These are phyloP conservation scores for Empis stercorea DNA, from an alignment of 2,888 invertebrate genomes.

Conservation along the genomic window DNA sequence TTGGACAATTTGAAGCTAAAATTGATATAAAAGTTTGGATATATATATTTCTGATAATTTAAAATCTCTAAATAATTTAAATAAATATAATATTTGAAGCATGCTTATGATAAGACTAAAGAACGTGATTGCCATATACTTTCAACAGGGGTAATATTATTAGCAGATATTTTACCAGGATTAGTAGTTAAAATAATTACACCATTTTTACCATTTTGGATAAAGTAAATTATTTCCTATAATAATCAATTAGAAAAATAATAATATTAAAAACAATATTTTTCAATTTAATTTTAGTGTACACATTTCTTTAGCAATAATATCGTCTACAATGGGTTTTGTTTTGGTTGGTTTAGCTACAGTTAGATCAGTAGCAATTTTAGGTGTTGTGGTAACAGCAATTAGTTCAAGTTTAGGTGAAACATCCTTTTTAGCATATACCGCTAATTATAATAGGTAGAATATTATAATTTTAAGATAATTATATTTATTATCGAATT, in stretches of 20 bases:
- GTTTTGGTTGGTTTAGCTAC: constrained; percentile 52
- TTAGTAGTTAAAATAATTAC: constrained; percentile 55
- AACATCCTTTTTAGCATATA: constrained; percentile 60
- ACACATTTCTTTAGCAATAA: constrained; percentile 44
- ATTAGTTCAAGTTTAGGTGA: constrained; percentile 68
- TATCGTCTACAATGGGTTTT: constrained; percentile 48
- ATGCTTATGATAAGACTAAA: no score
- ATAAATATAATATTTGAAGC: no score
- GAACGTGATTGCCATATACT: constrained; percentile 45
- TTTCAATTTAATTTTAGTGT: constrained; percentile 33
- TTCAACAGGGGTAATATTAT: constrained; percentile 61
- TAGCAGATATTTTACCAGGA: constrained; percentile 68
- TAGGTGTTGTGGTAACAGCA: constrained; percentile 61
- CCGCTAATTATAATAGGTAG: constrained; percentile 55
- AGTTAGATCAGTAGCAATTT: constrained; percentile 46
- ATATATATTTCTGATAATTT: neutral
- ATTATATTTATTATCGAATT: no score
- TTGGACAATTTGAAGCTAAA: constrained; percentile 29
- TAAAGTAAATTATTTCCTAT: constrained; percentile 57
- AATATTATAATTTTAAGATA: constrained; percentile 15
- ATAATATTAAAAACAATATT: no score
- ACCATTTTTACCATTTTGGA: constrained; percentile 55
- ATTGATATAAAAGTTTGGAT: no score
- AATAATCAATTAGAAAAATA: no score
- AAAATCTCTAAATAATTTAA: no score